phyloP scores from a whole-genome alignment of 1,140 invertebrate species.

The Cyrtorhinus lividipennis region DNA sequence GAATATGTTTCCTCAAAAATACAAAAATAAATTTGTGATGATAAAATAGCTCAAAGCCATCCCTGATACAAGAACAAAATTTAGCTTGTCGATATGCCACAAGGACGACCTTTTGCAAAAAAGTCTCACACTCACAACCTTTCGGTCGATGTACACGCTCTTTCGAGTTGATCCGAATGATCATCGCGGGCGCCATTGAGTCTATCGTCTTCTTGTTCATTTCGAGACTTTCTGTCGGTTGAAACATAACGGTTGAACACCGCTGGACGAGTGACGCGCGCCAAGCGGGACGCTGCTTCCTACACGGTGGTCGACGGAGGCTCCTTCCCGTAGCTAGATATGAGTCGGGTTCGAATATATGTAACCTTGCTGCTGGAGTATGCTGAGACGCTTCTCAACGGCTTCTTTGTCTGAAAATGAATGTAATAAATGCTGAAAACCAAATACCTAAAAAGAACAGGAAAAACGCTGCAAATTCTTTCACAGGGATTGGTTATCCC shows the following conservation, averaged over 20 bases:
- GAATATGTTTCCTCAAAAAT: neutral
- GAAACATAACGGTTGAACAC: neutral
- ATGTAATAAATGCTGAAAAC: constrained; percentile 7
- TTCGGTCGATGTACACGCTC: neutral
- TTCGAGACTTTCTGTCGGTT: neutral
- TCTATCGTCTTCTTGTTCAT: neutral
- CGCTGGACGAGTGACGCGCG: neutral
- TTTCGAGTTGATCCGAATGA: neutral
- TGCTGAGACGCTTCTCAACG: constrained; percentile 74
- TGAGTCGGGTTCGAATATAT: constrained; percentile 43
- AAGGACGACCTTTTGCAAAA: neutral
- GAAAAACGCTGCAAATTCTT: too few relatives aligned
- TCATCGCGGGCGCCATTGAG: neutral
- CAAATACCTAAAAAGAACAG: neutral
- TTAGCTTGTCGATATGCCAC: neutral
- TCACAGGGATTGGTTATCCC: too few relatives aligned
- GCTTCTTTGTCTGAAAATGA: constrained; percentile 66
- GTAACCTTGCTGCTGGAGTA: constrained; percentile 72
- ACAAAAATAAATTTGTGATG: neutral
- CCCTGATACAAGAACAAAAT: neutral
- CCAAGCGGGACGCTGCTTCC: neutral
- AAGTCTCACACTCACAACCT: neutral
- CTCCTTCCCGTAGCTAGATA: neutral
- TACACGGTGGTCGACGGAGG: neutral
- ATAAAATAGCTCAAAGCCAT: neutral